Conservation (phyloP, 2,797 vertebrate species). For the Psittacula derbiana region DNA sequence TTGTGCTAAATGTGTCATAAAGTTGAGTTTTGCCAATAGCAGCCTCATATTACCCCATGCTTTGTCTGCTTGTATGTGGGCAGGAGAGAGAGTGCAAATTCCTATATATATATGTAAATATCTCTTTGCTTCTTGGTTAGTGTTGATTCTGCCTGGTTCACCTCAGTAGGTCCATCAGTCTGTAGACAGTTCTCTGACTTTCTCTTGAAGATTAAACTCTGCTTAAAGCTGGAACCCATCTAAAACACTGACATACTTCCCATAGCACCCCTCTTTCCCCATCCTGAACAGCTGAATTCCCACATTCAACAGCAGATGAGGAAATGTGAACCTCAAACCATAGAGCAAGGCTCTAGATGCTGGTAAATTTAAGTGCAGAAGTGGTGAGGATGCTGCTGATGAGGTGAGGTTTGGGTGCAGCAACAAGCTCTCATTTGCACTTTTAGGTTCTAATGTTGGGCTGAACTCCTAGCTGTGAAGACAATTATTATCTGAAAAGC, state of each 20-base stretch:
- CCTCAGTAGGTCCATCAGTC: background rate
- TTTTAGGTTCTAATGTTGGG: background rate
- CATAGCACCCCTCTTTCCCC: background rate
- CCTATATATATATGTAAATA: background rate
- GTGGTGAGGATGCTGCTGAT: rapidly evolving
- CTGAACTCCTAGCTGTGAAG: background rate
- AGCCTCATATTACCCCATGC: background rate
- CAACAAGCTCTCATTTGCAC: background rate
- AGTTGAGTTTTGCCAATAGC: background rate
- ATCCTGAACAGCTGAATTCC: background rate
- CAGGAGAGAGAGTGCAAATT: background rate
- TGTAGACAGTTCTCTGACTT: background rate
- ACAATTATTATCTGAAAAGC: background rate
- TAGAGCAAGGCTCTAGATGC: background rate
- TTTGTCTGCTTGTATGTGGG: background rate
- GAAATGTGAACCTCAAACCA: background rate
- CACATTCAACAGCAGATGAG: background rate
- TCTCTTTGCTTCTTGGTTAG: background rate
- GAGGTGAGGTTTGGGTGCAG: background rate
- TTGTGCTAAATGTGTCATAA: background rate
- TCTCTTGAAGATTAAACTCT: background rate
- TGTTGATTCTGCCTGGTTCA: background rate
- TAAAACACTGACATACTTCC: background rate
- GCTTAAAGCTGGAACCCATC: background rate
- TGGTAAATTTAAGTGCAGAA: background rate